Evolutionary conservation across 2,797 vertebrate genomes (phyloP).

Genomic region (Gymnocypris eckloni): DNA sequence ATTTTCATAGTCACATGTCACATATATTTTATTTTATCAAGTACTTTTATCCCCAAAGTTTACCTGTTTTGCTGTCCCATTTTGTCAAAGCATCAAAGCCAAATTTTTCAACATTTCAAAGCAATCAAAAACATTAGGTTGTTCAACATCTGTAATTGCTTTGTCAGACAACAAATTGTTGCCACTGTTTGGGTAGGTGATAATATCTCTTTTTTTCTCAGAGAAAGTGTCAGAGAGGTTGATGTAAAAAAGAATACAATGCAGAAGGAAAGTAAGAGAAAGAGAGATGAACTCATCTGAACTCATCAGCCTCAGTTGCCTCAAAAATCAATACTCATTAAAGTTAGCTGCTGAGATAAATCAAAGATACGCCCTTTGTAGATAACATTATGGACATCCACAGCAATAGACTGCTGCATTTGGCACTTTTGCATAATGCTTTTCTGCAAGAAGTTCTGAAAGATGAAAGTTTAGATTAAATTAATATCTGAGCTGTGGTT

Average conservation of each 20-base stretch:
- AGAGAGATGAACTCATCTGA: background rate
- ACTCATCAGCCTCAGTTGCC: background rate
- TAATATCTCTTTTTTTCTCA: background rate
- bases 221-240: background rate
- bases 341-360: background rate
- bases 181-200: background rate
- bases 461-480: background rate
- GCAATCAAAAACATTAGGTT: background rate
- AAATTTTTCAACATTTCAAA: background rate
- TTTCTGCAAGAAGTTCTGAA: background rate
- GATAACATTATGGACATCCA: conserved; percentile 15
- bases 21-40: background rate
- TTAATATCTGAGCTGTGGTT: conserved; percentile 9
- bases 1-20: background rate
- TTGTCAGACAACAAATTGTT: background rate
- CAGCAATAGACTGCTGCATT: background rate
- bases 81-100: background rate
- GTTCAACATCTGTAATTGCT: background rate
- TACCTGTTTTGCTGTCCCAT: background rate
- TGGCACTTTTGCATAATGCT: background rate
- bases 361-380: background rate
- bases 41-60: background rate
- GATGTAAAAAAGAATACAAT: background rate
- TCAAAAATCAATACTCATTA: conserved; percentile 14
- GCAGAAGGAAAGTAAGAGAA: background rate